A percentile compares a stretch with the other conserved stretches of the same genome.
These are phyloP conservation scores for Drosophila cyrtoloma DNA, from an alignment of 2,888 invertebrate genomes.

Conservation along the genomic window DNA sequence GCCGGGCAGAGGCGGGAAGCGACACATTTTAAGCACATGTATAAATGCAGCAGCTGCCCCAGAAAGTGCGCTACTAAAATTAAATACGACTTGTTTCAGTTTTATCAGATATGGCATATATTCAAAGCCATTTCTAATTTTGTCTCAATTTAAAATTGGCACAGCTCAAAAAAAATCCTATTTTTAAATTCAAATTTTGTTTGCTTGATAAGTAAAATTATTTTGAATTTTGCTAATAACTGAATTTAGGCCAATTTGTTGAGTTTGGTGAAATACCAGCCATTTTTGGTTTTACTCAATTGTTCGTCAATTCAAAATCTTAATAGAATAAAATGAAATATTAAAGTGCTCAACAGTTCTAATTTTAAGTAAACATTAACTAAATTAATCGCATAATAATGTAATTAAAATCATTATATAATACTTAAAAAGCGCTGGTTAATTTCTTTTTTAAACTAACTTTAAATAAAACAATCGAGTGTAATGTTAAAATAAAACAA, in stretches of 20 bases:
- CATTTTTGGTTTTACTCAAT: background rate
- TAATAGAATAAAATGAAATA: background rate
- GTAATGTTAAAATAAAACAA: background rate
- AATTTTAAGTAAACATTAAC: background rate
- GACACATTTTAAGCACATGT: conserved; percentile 36
- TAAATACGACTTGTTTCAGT: conserved; percentile 30
- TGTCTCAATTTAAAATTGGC: background rate
- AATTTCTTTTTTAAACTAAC: background rate
- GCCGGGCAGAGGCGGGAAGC: background rate
- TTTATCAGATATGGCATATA: conserved; percentile 22
- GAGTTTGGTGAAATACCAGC: background rate
- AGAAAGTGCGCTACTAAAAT: conserved; percentile 39
- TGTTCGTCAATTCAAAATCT: background rate
- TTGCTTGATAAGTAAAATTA: background rate
- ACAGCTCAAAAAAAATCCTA: background rate
- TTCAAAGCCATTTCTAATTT: background rate
- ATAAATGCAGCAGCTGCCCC: conserved; percentile 37
- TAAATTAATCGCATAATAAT: background rate
- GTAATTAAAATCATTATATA: background rate
- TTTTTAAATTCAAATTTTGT: background rate
- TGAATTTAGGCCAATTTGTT: background rate
- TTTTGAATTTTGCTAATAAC: background rate
- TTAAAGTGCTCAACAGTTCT: background rate
- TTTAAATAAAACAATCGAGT: background rate
- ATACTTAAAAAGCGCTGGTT: background rate